Percentiles rank a stretch among this genome's conserved stretches.
phyloP scores from a whole-genome alignment of 2,113 vertebrate species.

The Thamnaconus septentrionalis region DNA sequence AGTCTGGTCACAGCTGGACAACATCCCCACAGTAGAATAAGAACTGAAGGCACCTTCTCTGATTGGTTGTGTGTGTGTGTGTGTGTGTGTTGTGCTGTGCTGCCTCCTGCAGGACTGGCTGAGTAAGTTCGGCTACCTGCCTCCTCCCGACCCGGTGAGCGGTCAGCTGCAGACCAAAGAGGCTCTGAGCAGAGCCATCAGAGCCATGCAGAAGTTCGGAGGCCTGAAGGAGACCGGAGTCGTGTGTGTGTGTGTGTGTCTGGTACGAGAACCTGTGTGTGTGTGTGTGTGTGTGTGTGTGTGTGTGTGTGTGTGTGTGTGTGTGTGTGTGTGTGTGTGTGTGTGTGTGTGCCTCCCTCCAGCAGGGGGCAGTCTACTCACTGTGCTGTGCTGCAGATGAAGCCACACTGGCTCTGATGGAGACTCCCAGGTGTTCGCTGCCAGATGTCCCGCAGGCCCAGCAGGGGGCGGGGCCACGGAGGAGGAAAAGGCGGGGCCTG shows the following conservation, averaged over 20 bases:
- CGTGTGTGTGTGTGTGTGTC: not conserved
- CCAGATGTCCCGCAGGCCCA: constrained; percentile 78
- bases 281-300: too few relatives aligned
- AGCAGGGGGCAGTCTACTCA: not conserved
- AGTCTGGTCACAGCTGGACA: too few relatives aligned
- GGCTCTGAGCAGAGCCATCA: constrained; percentile 88
- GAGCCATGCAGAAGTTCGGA: constrained; percentile 93
- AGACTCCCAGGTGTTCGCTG: constrained; percentile 92
- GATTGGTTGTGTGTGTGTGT: not conserved
- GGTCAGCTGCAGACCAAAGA: constrained; percentile 91
- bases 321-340: constrained; percentile 21
- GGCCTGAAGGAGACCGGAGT: constrained; percentile 88
- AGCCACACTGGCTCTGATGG: constrained; percentile 90
- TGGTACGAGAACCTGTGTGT: not conserved
- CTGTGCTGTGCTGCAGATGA: constrained; percentile 74
- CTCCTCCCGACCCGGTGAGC: constrained; percentile 81
- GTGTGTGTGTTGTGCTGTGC: not conserved
- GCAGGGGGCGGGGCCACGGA: constrained; percentile 35
- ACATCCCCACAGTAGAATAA: too few relatives aligned
- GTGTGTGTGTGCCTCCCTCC: not conserved
- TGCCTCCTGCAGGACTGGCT: constrained; percentile 88
- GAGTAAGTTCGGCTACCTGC: constrained; percentile 93
- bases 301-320: constrained; percentile 11
- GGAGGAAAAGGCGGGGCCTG: constrained; percentile 75
- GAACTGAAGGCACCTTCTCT: too few relatives aligned